Evolutionary conservation across 1,140 invertebrate species (phyloP).

Genomic region (Tetragonula clypearis): DNA sequence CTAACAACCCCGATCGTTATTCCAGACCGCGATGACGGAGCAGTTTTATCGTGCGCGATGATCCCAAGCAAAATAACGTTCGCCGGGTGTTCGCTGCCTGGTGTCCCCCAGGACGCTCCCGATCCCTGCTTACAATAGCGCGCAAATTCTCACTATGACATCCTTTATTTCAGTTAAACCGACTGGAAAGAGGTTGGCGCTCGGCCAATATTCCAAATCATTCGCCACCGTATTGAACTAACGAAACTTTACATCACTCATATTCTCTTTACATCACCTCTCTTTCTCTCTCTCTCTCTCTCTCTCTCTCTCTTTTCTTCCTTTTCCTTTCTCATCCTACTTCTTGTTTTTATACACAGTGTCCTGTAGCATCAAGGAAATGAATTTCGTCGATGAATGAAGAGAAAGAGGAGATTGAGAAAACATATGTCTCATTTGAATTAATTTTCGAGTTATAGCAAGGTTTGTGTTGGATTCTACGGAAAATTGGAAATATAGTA

Average conservation of each 20-base stretch:
- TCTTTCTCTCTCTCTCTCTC: neutral
- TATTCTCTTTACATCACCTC: neutral
- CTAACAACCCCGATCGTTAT: conserved; percentile 59
- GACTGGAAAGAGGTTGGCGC: conserved; percentile 66
- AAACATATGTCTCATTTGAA: no score
- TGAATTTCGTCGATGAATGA: no score
- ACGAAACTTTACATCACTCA: conserved; percentile 70
- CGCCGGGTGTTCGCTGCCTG: neutral
- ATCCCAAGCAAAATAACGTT: conserved; percentile 56
- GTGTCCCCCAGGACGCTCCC: neutral
- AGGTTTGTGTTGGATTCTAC: no score
- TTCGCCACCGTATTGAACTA: conserved; percentile 71
- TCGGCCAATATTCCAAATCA: conserved; percentile 70
- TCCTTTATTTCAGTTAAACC: conserved; percentile 74
- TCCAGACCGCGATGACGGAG: conserved; percentile 36
- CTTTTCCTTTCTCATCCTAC: neutral
- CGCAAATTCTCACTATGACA: conserved; percentile 71
- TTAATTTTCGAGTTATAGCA: no score
- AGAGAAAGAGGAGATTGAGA: no score
- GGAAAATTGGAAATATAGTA: no score
- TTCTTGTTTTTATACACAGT: no score
- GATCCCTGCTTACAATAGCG: conserved; percentile 41
- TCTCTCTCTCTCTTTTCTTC: no score
- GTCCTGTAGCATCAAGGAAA: no score
- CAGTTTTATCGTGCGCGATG: conserved; percentile 62